Evolutionary conservation across 2,797 vertebrate genomes (phyloP).

Genomic region (Gobionotothen gibberifrons): DNA sequence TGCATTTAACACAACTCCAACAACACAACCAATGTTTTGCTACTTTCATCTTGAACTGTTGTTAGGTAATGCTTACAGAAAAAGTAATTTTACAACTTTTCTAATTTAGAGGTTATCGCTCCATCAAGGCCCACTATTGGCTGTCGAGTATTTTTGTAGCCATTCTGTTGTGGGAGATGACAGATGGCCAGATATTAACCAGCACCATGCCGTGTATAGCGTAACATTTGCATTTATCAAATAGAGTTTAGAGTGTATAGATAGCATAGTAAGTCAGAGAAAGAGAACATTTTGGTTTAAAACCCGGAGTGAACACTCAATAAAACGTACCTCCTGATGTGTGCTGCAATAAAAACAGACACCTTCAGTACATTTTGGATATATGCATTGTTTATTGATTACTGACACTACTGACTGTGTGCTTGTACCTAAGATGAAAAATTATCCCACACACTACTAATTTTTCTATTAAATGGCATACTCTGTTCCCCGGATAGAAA

Average conservation of each 20-base stretch:
- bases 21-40: conserved; percentile 17
- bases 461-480: conserved; percentile 54
- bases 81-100: conserved; percentile 26
- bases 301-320: conserved; percentile 5
- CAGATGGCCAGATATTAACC: conserved; percentile 36
- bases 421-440: conserved; percentile 53
- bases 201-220: background rate
- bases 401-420: conserved; percentile 44
- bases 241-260: conserved; percentile 15
- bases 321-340: conserved; percentile 27
- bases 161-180: conserved; percentile 31
- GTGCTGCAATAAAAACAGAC: conserved; percentile 43
- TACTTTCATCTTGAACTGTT: conserved; percentile 6
- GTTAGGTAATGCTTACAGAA: background rate
- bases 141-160: conserved; percentile 15
- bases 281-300: conserved; percentile 4
- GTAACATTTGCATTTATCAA: conserved; percentile 46
- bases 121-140: conserved; percentile 10
- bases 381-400: conserved; percentile 59
- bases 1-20: conserved; percentile 19
- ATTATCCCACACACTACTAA: conserved; percentile 32
- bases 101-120: conserved; percentile 37
- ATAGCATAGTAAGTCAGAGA: background rate
- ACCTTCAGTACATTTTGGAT: conserved; percentile 43
- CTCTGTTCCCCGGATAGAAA: conserved; percentile 29